Base-by-base conservation (phyloP, 2,113 vertebrate genomes). In the Arenaria interpres region DNA sequence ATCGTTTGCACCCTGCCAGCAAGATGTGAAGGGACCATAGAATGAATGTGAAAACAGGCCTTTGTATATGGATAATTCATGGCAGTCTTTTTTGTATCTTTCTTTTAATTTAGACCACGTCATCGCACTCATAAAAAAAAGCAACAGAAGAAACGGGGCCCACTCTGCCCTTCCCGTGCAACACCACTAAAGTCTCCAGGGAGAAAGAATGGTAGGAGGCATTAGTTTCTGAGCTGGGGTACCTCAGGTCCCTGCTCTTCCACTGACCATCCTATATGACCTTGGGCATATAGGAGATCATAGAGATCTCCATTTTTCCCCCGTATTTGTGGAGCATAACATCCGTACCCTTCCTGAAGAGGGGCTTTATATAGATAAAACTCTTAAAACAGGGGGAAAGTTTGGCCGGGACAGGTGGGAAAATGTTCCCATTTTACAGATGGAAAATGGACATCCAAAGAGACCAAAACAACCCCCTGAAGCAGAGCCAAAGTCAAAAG, bases 71-170 rank as follows among this genome's bases (percentile, higher is more conserved):
- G 62, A 85, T 95, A 89, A 94, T 96, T 96, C 81, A 95, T 72
- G 97, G 96, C 92, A 92, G 95, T 96, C 56, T 97, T 92, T 54
- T 54, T 82, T 97, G 80, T 96, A 94, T 97, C 88, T 96, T 96
- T 97, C 92, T 97, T 92, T 96, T 90, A 94, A 97, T 94, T 95
- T 95, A 96, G 96, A 96, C 92, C 90, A 95, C 90, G 95, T 93
- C 96, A 95, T 97, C 96, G 96, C 92, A 96, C 97, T 95, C 96
- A 96, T 97, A 96, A 97, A 97, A 97, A 97, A 97, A 97, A 97
- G 94, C 96, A 97, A 97, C 97, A 97, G 96, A 96, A 97, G 96
- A 95, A 97, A 97, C 95, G 95, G 92, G 96, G 93, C 95, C 93
- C 92, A 85, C 94, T 75, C 95, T 95, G 92, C 94, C 95, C 95